These are phyloP conservation scores for Seira musarum DNA, from an alignment of 2,888 invertebrate genomes.

Conservation along the genomic window DNA sequence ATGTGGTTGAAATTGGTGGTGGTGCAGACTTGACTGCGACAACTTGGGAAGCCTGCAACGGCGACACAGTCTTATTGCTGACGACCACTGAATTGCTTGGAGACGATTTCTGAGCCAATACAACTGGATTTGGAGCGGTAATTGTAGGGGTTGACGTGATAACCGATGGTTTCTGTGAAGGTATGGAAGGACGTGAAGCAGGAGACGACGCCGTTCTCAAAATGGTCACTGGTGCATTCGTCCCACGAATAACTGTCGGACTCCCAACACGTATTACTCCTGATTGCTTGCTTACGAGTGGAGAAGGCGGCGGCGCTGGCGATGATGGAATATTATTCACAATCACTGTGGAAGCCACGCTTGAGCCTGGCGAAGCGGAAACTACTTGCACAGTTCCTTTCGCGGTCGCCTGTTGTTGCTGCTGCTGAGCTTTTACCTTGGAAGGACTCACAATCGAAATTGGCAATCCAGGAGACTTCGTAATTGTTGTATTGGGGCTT, in stretches of 20 bases:
- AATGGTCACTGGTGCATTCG: neutral
- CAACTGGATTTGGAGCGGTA: neutral
- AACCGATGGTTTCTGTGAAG: neutral
- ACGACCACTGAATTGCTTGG: too few relatives aligned
- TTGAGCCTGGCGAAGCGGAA: too few relatives aligned
- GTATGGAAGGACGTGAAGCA: neutral
- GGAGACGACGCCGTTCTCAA: constrained; percentile 7
- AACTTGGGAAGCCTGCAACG: neutral
- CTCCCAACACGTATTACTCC: neutral
- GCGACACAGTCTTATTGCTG: neutral
- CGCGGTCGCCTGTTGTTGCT: constrained; percentile 8
- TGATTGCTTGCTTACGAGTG: too few relatives aligned
- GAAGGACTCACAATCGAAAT: constrained; percentile 67
- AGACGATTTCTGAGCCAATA: too few relatives aligned
- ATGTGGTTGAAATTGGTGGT: neutral
- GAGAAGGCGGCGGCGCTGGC: too few relatives aligned
- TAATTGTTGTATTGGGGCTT: constrained; percentile 32
- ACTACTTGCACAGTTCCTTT: too few relatives aligned
- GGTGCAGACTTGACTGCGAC: neutral
- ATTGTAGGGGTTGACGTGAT: neutral
- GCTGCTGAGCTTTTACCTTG: constrained; percentile 33
- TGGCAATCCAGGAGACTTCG: constrained; percentile 57
- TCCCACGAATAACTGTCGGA: constrained; percentile 3
- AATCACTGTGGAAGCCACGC: neutral
- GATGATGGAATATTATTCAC: neutral